Percentiles rank a stretch among this genome's conserved stretches.
phyloP scores from a whole-genome alignment of 1,140 invertebrate genomes.

The Ceratina japonica region DNA sequence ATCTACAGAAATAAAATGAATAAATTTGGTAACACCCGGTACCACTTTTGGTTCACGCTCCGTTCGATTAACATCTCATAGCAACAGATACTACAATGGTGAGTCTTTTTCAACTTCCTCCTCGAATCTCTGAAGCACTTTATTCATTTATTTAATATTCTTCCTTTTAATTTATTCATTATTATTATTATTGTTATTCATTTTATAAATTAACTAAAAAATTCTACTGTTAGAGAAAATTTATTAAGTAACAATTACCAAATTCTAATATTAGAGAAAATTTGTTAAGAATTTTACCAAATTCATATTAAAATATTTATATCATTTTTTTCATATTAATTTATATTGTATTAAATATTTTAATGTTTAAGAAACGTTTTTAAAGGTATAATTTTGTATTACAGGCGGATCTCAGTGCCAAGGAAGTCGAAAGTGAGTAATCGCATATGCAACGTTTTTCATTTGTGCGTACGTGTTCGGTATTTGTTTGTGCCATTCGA shows the following conservation, averaged over 20 bases:
- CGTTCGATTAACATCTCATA: slow-evolving; percentile 83
- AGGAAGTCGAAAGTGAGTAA: slow-evolving; percentile 88
- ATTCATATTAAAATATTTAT: too few relatives aligned
- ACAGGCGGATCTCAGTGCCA: slow-evolving; percentile 86
- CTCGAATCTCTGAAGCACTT: neutral
- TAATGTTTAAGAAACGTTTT: neutral
- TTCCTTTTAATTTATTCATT: too few relatives aligned
- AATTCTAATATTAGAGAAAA: neutral
- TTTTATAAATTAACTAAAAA: too few relatives aligned
- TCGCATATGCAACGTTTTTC: slow-evolving; percentile 13
- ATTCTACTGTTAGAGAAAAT: neutral
- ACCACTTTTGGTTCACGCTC: slow-evolving; percentile 88
- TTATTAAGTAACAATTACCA: too few relatives aligned
- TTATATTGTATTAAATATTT: neutral
- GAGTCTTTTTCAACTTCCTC: slow-evolving; percentile 73
- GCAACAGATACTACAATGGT: slow-evolving; percentile 81
- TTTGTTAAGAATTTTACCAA: too few relatives aligned
- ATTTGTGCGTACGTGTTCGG: slow-evolving; percentile 3
- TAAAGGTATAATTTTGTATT: slow-evolving; percentile 67
- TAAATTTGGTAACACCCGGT: slow-evolving; percentile 82
- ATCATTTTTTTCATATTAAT: too few relatives aligned
- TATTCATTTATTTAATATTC: neutral
- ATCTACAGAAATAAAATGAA: slow-evolving; percentile 87
- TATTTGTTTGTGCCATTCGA: neutral
- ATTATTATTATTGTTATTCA: too few relatives aligned